Base-by-base conservation (phyloP, 2,888 invertebrate genomes). In the Cancer borealis region DNA sequence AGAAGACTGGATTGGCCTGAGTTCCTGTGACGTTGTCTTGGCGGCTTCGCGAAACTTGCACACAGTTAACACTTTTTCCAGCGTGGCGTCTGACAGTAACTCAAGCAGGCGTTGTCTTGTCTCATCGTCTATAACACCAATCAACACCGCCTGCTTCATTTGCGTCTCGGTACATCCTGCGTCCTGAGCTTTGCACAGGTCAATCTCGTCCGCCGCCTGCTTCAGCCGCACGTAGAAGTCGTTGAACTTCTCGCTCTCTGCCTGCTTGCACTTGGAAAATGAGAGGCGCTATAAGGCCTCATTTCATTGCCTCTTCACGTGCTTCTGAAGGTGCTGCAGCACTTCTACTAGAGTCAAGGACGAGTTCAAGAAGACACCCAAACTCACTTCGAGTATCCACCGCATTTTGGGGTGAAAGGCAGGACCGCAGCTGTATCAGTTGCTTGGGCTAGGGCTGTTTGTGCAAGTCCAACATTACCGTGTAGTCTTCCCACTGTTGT, bases 151-250 rank as follows among this genome's bases (percentile, higher is more conserved):
- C 3, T 91, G 91, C 47, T 91, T 91, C 91, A 91, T 12, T 26
- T 60, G 60, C 39, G 30, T 91, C 45, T 91, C 91, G 30, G 17
- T 49, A 26, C 91, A 91, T 3, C 10, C n/a, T 17, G 10, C 4
- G 60, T 91, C 10, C 12, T 60, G 26, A 2, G 60, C 12, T 49
- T 91, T 60, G 2, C 91, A 91, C 39, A 91, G 4, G 91, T 91
- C 91, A 26, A 91, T 47, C 30, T 54, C 60, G 8, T 91, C 60
- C 8, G 91, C 60, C 17, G 39, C 60, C 39, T 91, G 91, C 21
- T 91, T 91, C 66, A 91, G 39, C n/a, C 60, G 26, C n/a, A 91
- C 26, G 54, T 91, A 60, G 17, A 91, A 91, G 30, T 91, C 26
- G 14, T 49, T 30, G 60, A 91, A 91, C 46, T 26, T 54, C 26